Conservation (phyloP, 92 coral and sea anemone species). For the Zoanthus sociatus region DNA sequence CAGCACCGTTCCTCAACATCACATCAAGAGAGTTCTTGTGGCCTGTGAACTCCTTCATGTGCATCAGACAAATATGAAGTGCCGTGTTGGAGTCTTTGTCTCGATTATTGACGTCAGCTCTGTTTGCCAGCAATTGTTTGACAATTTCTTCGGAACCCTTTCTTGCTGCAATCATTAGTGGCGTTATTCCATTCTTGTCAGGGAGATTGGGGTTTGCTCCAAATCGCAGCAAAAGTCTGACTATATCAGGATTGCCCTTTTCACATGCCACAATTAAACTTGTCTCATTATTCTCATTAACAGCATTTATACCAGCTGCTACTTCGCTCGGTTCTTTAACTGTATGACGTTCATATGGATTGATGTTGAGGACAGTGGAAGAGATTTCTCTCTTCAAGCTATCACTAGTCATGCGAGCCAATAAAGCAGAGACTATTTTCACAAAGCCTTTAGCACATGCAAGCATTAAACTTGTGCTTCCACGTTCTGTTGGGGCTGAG, state of each 20-base stretch:
- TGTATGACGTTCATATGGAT: background rate
- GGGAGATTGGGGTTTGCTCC: constrained; percentile 77
- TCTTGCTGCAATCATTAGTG: constrained; percentile 77
- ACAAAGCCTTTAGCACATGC: constrained; percentile 86
- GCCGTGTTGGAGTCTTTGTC: constrained; percentile 82
- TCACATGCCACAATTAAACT: constrained; percentile 86
- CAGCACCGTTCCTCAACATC: constrained; percentile 68
- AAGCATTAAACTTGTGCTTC: constrained; percentile 81
- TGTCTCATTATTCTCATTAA: constrained; percentile 76
- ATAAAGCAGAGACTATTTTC: constrained; percentile 73
- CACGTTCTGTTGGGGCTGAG: constrained; percentile 74
- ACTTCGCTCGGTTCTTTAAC: constrained; percentile 8
- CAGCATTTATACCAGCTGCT: constrained; percentile 59
- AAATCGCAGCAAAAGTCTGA: constrained; percentile 67
- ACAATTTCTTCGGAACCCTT: constrained; percentile 81
- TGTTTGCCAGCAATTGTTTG: constrained; percentile 68
- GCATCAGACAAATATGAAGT: constrained; percentile 74
- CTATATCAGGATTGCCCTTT: constrained; percentile 77
- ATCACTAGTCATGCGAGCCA: constrained; percentile 64
- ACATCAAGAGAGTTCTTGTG: constrained; percentile 81
- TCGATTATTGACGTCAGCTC: constrained; percentile 63
- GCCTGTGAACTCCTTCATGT: constrained; percentile 76
- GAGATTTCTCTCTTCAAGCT: constrained; percentile 59
- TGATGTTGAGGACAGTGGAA: constrained; percentile 16
- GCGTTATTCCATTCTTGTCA: constrained; percentile 75